phyloP scores from a whole-genome alignment of 2,113 vertebrate species.

The Pluvialis apricaria region DNA sequence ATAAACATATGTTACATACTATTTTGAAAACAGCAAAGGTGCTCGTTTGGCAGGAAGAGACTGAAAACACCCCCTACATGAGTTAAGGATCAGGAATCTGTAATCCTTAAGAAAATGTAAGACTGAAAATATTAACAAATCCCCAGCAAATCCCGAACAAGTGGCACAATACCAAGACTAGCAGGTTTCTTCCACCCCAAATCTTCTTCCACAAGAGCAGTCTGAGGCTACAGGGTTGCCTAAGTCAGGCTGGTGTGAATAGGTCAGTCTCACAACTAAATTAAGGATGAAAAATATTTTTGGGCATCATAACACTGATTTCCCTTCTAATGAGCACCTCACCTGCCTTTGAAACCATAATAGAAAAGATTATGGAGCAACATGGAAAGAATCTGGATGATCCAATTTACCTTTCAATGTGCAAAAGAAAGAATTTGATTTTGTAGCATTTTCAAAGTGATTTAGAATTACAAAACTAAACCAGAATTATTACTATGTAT shows the following conservation, averaged over 20 bases:
- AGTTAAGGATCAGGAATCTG: neutral
- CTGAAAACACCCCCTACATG: neutral
- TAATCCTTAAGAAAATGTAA: neutral
- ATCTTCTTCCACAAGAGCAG: neutral
- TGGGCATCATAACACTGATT: neutral
- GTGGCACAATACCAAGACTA: neutral
- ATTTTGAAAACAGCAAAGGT: neutral
- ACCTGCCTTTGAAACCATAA: neutral
- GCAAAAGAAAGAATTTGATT: neutral
- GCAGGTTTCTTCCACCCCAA: neutral
- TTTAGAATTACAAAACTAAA: neutral
- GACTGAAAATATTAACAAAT: neutral
- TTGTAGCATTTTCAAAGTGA: neutral
- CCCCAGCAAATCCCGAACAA: neutral
- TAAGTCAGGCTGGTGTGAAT: neutral
- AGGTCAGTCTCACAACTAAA: neutral
- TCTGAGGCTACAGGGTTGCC: neutral
- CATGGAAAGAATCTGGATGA: neutral
- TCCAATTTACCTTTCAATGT: neutral
- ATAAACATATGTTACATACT: too few species aligned
- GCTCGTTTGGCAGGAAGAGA: neutral
- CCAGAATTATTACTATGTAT: neutral
- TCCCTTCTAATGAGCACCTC: neutral
- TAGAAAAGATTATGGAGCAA: neutral
- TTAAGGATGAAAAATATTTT: neutral